Base-by-base conservation (phyloP, 2,113 vertebrate species). In the Trachemys scripta region DNA sequence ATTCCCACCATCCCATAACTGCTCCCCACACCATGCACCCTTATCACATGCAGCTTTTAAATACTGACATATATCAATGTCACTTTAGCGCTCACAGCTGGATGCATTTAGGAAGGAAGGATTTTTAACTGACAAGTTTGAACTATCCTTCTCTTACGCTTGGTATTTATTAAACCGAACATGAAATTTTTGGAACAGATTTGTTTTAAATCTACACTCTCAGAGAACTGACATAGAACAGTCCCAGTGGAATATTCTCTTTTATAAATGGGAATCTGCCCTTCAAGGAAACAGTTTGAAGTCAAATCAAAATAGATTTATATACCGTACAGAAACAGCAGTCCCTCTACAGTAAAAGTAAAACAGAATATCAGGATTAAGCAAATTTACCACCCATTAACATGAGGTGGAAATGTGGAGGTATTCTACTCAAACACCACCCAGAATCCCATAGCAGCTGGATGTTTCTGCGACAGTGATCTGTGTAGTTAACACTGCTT, bases 341-440 rank as follows among this genome's bases (percentile, higher is more conserved):
- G 85, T 57, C 75, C 65, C 87, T 91, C 89, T 69, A 65, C 85
- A 45, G 75, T 47, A 78, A 78, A 47, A 93, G 17, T 19, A 59
- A 88, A 88, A 93, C 65, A 95, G 93, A 96, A 90, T 65, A 95
- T 54, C 53, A 96, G 88, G 57, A 88, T 97, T 87, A 92, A 94
- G 94, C 95, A 96, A 96, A 96, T 96, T 92, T 91, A 91, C 92
- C 93, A 95, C 94, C 90, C 95, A 94, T 92, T 95, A 87, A 79
- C 81, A 92, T 0, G 79, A 65, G 76, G 94, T 54, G 65, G 65
- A 85, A 94, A 94, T 91, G 51, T 79, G 81, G 75, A 62, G 24
- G 81, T 88, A 83, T 87, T 75, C 81, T 35, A 7, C 82, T 92
- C 38, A 27, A 47, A 78, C 75, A 47, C 11, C 75, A 72, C 42